phyloP scores from a whole-genome alignment of 2,113 vertebrate species.

The Platycercus adscitus region DNA sequence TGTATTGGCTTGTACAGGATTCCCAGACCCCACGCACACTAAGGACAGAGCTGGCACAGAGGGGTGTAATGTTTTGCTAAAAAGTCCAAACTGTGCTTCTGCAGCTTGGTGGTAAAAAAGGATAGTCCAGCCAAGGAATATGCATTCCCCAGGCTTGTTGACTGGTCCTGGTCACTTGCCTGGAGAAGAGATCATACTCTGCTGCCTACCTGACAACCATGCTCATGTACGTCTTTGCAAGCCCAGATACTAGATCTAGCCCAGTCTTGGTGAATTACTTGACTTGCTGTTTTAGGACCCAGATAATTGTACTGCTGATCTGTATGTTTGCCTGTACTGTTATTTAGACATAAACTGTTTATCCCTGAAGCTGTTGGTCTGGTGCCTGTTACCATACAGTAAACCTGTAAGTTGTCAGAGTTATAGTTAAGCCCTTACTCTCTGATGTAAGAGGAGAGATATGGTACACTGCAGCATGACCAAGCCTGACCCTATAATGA shows the following conservation, averaged over 20 bases:
- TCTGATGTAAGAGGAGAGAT: background rate
- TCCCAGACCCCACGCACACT: accelerated
- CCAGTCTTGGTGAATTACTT: background rate
- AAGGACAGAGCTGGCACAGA: background rate
- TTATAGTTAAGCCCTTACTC: background rate
- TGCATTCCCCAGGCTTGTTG: background rate
- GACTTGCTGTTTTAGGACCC: background rate
- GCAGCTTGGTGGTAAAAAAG: accelerated
- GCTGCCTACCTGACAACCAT: background rate
- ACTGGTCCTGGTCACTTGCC: background rate
- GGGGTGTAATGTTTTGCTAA: background rate
- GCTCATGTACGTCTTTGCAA: background rate
- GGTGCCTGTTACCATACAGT: background rate
- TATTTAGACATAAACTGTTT: background rate
- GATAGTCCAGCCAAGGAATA: background rate
- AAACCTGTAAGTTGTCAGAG: background rate
- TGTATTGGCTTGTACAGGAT: background rate
- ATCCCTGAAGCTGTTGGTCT: background rate
- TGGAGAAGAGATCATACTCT: background rate
- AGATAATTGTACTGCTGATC: background rate
- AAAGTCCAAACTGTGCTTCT: background rate
- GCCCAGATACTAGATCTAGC: background rate
- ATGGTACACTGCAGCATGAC: background rate
- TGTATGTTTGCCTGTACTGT: background rate
- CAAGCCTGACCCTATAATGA: background rate